Conservation (phyloP, 2,888 invertebrate genomes). For the Deilephila elpenor region DNA sequence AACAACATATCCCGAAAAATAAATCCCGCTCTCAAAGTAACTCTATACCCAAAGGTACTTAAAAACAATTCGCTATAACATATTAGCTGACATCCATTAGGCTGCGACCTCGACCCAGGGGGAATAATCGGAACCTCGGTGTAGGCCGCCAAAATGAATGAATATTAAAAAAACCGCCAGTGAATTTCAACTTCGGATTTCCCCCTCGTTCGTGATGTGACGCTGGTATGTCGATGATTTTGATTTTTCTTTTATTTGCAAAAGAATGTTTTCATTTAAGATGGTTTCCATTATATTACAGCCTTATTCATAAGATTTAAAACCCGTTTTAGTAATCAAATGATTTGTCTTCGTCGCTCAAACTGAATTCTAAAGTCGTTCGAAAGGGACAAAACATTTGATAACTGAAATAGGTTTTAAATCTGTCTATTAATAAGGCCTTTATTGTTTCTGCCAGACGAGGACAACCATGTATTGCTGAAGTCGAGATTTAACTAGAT, state of each 20-base stretch:
- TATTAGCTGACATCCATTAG: slow-evolving; percentile 30
- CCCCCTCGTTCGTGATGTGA: slow-evolving; percentile 39
- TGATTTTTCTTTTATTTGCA: background rate
- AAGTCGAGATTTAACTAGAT: too few relatives aligned
- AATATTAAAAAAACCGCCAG: slow-evolving; percentile 48
- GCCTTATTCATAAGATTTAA: too few relatives aligned
- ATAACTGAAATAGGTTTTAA: too few relatives aligned
- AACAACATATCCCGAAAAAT: background rate
- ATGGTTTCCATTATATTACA: too few relatives aligned
- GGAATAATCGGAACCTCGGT: slow-evolving; percentile 37
- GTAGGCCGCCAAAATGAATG: slow-evolving; percentile 45
- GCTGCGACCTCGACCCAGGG: background rate
- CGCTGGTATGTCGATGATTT: slow-evolving; percentile 35
- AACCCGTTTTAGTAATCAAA: too few relatives aligned
- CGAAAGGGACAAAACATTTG: too few relatives aligned
- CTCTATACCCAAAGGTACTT: slow-evolving; percentile 13
- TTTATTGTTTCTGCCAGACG: too few relatives aligned
- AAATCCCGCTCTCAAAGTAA: background rate
- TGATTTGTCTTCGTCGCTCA: too few relatives aligned
- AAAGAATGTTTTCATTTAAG: too few relatives aligned
- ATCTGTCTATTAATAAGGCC: too few relatives aligned
- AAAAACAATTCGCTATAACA: slow-evolving; percentile 13
- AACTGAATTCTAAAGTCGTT: too few relatives aligned
- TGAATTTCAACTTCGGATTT: slow-evolving; percentile 43
- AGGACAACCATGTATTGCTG: too few relatives aligned